These are phyloP conservation scores for Zaprionus africanus DNA, from an alignment of 1,140 invertebrate species.

Conservation along the genomic window DNA sequence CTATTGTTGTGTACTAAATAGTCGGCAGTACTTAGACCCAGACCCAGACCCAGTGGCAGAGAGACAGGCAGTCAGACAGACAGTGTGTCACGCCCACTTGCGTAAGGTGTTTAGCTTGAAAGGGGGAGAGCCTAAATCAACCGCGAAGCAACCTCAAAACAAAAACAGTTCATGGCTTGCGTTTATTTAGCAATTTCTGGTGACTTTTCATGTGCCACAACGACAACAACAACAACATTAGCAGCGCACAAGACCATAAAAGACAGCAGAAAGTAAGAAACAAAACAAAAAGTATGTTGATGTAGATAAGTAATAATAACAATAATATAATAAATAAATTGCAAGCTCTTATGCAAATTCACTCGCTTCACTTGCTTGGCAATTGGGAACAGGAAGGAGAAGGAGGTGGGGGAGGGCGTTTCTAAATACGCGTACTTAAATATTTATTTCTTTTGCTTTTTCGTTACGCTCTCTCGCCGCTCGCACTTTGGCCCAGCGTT, in stretches of 20 bases:
- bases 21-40: slow-evolving; percentile 31
- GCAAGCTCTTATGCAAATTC: slow-evolving; percentile 18
- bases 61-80: not conserved
- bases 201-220: slow-evolving; percentile 28
- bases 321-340: slow-evolving; percentile 34
- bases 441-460: slow-evolving; percentile 20
- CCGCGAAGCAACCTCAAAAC: slow-evolving; percentile 62
- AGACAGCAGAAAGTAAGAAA: slow-evolving; percentile 11
- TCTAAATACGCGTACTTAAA: slow-evolving; percentile 23
- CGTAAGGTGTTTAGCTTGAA: slow-evolving; percentile 44
- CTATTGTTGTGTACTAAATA: slow-evolving; percentile 22
- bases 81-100: slow-evolving; percentile 43
- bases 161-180: slow-evolving; percentile 43
- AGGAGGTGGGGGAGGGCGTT: not conserved
- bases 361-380: not conserved
- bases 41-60: slow-evolving; percentile 15
- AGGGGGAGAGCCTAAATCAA: slow-evolving; percentile 38
- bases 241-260: slow-evolving; percentile 10
- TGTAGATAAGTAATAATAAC: slow-evolving; percentile 6
- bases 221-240: slow-evolving; percentile 8
- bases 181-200: slow-evolving; percentile 36
- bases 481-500: slow-evolving; percentile 12
- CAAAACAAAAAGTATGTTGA: slow-evolving; percentile 8
- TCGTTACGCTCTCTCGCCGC: slow-evolving; percentile 6
- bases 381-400: not conserved